Evolutionary conservation across 2,888 invertebrate species (phyloP), one percentile per base, ranked within the genome.

Genomic region (Chesias legatella): DNA sequence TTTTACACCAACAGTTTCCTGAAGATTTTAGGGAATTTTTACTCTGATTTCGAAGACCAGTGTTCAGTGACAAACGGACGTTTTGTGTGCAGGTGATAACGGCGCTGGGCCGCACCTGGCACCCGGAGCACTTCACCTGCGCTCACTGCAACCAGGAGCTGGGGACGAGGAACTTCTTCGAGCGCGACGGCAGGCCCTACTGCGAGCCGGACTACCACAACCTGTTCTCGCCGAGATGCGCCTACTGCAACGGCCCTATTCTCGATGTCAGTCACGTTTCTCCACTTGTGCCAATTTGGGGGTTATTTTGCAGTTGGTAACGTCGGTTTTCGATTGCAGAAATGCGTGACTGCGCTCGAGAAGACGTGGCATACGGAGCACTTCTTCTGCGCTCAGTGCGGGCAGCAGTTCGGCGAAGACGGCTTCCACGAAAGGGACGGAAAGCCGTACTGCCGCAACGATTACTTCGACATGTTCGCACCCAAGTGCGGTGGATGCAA

Each of bases 321-420:
- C 59, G 53, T 50, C 30, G 34, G 10, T 39, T 50, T 66, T 56
- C 44, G 37, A 43, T 90, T 91, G 42, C 90, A 98, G 98, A 98
- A 98, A 96, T 99, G 98, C 89, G 97, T 99, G 50, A 98, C 98
- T 1, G 99, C 98, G 6, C 85, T 99, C 77, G 98, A 98, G 79
- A 96, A 96, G 84, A 98, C 98, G 55, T 99, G 98, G 98, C 99
- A 99, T 78, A 97, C 98, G 66, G 98, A 99, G 79, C 98, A 98
- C 86, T 99, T 99, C 91, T 96, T 98, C 90, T 99, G 99, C 86
- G 96, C 97, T 51, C 97, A 98, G 72, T 99, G 99, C 78, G 98
- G 98, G 27, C 95, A 96, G 73, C 96, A 96, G 74, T 98, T 99
- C 73, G 98, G 98, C 7, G 98, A 98, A 63, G 98, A 98, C 50